These are phyloP conservation scores for Oncorhynchus kisutch DNA, from an alignment of 2,113 vertebrate genomes.

Conservation along the genomic window DNA sequence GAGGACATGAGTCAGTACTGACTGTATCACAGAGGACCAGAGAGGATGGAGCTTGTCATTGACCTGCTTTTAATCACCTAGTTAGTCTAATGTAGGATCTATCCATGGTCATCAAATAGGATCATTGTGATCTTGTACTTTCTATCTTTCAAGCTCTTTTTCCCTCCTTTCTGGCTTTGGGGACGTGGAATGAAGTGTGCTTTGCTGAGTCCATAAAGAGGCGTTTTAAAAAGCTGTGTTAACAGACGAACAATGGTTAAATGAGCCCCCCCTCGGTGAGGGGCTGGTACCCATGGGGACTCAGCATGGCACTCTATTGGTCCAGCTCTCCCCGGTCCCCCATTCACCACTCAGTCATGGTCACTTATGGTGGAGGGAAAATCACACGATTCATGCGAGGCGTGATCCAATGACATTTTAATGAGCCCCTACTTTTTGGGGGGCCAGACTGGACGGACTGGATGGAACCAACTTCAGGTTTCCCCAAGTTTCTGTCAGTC, in stretches of 20 bases:
- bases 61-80: slow-evolving; percentile 36
- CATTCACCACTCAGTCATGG: slow-evolving; percentile 68
- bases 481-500: slow-evolving; percentile 27
- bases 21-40: slow-evolving; percentile 44
- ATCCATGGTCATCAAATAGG: no score
- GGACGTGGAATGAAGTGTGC: slow-evolving; percentile 46
- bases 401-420: slow-evolving; percentile 48
- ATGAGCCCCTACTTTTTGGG: slow-evolving; percentile 70
- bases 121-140: no score
- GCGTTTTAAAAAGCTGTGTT: slow-evolving; percentile 64
- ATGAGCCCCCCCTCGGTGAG: slow-evolving; percentile 49
- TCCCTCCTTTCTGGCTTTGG: slow-evolving; percentile 35
- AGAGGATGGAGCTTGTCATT: slow-evolving; percentile 43
- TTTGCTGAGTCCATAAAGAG: slow-evolving; percentile 69
- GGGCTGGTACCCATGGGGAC: slow-evolving; percentile 67
- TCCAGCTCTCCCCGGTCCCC: slow-evolving; percentile 52
- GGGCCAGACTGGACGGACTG: slow-evolving; percentile 24
- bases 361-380: slow-evolving; percentile 57
- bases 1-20: slow-evolving; percentile 42
- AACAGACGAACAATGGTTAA: slow-evolving; percentile 70
- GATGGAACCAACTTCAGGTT: slow-evolving; percentile 46
- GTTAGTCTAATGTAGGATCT: background rate
- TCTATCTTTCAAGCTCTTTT: background rate
- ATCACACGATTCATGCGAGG: slow-evolving; percentile 59
- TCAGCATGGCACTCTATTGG: slow-evolving; percentile 55